phyloP scores from a whole-genome alignment of 2,797 vertebrate genomes.

The Platalea minor region DNA sequence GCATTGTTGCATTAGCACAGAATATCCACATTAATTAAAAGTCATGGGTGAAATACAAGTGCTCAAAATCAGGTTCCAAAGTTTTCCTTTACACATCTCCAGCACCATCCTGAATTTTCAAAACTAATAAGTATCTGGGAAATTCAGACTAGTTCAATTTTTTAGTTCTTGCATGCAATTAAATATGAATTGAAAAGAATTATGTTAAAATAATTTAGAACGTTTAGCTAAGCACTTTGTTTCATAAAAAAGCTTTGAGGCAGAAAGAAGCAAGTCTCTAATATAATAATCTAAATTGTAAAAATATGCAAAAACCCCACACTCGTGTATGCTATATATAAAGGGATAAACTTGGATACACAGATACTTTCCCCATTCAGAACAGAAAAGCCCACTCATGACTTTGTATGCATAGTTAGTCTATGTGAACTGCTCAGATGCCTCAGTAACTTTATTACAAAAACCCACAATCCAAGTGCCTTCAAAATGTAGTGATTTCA shows the following conservation, averaged over 20 bases:
- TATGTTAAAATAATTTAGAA: background rate
- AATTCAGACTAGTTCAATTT: background rate
- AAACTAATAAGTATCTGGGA: background rate
- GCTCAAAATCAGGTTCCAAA: background rate
- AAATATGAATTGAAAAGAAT: background rate
- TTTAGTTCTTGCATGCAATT: background rate
- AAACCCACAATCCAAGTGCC: background rate
- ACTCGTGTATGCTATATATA: background rate
- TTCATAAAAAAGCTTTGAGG: background rate
- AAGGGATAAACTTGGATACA: background rate
- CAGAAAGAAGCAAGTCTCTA: background rate
- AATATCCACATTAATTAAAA: background rate
- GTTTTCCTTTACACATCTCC: background rate
- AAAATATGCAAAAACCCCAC: accelerated
- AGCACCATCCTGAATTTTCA: background rate
- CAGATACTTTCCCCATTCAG: background rate
- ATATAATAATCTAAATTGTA: background rate
- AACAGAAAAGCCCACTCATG: background rate
- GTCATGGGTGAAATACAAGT: background rate
- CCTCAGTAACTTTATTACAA: background rate
- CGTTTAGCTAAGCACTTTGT: background rate
- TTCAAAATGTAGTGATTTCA: background rate
- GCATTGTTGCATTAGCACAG: background rate
- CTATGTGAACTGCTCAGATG: background rate
- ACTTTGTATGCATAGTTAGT: background rate